Evolutionary conservation across 2,888 invertebrate species (phyloP).

Genomic region (Diloba caeruleocephala): DNA sequence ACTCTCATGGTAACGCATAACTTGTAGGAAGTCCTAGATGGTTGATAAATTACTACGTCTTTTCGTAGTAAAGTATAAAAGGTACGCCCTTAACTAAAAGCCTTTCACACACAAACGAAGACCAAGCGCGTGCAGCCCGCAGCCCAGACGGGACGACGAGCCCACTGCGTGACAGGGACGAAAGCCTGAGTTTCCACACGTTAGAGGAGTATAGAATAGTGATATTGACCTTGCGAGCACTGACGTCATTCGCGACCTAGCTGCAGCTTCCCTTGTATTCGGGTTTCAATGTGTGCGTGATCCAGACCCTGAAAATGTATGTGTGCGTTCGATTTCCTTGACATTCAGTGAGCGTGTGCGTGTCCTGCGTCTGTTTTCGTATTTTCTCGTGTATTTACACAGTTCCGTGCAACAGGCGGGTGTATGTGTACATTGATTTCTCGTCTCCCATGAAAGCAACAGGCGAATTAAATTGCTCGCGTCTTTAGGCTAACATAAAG

Average conservation of each 20-base stretch:
- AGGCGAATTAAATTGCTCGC: constrained; percentile 65
- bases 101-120: constrained; percentile 48
- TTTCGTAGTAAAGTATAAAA: constrained; percentile 43
- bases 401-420: constrained; percentile 72
- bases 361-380: constrained; percentile 48
- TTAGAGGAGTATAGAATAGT: constrained; percentile 67
- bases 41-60: constrained; percentile 40
- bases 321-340: constrained; percentile 63
- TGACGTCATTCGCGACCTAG: constrained; percentile 91
- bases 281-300: constrained; percentile 74
- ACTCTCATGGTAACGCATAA: background rate
- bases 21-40: constrained; percentile 21
- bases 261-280: constrained; percentile 78
- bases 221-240: constrained; percentile 87
- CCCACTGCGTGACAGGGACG: constrained; percentile 67
- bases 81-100: constrained; percentile 33
- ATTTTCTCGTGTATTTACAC: constrained; percentile 45
- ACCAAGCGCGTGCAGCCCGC: constrained; percentile 70
- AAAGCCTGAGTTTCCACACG: constrained; percentile 39
- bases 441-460: constrained; percentile 70
- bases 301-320: constrained; percentile 82
- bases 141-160: constrained; percentile 80
- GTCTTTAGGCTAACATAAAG: constrained; percentile 45
- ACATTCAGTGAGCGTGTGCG: constrained; percentile 30
- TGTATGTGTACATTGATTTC: constrained; percentile 84